Evolutionary conservation across 2,797 vertebrate species (phyloP).

Genomic region (Manis crassicaudata): DNA sequence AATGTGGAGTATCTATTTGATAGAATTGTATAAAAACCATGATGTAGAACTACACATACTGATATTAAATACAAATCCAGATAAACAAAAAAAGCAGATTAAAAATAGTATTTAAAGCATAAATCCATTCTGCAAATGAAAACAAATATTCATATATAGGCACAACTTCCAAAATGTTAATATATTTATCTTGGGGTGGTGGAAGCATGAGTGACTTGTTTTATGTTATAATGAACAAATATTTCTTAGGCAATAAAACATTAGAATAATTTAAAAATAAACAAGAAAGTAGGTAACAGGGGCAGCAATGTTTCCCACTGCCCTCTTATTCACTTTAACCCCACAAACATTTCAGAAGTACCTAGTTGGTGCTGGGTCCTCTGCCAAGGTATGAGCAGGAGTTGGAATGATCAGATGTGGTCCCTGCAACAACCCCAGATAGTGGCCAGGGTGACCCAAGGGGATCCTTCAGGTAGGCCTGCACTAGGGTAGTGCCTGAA

Average conservation of each 20-base stretch:
- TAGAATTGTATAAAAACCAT: background rate
- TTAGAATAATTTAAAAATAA: background rate
- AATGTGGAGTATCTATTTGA: background rate
- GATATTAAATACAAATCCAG: background rate
- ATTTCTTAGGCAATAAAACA: background rate
- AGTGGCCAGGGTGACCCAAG: background rate
- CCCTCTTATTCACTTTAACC: background rate
- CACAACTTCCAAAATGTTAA: background rate
- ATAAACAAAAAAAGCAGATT: too few relatives aligned
- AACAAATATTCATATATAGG: background rate
- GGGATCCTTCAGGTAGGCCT: background rate
- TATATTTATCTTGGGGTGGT: background rate
- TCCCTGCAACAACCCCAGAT: fast-evolving
- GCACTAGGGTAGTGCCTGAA: background rate
- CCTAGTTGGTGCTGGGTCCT: too few relatives aligned
- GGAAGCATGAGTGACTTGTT: background rate
- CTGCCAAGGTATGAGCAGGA: background rate
- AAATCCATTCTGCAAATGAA: background rate
- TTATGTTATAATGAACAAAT: background rate
- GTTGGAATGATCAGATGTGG: background rate
- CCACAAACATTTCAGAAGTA: background rate
- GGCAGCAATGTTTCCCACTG: background rate
- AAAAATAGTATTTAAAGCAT: too few relatives aligned
- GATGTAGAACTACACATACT: background rate
- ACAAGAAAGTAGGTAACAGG: background rate